phyloP scores from a whole-genome alignment of 23 tunicate genomes.

The Halocynthia aurantium region DNA sequence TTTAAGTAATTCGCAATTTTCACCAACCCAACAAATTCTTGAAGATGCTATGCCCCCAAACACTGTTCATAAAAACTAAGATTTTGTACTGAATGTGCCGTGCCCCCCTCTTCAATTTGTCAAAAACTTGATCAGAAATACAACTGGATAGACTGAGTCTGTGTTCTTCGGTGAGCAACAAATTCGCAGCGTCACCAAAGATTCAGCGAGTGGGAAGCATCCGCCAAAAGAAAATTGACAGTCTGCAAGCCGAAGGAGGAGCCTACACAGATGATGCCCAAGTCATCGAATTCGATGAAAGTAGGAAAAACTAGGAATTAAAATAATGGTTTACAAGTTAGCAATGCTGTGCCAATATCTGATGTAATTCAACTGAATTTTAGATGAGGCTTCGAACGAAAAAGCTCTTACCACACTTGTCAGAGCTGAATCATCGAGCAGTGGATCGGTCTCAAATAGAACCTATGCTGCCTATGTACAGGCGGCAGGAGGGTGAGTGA shows the following conservation, averaged over 20 bases:
- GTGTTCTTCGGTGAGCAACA: conserved; percentile 15
- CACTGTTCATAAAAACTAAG: too few species aligned
- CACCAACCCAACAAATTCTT: too few species aligned
- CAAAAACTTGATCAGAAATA: background rate
- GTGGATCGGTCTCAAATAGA: conserved; percentile 31
- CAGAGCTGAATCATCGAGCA: conserved; percentile 24
- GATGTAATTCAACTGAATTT: background rate
- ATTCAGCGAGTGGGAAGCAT: conserved; percentile 29
- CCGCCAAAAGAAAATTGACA: conserved; percentile 26
- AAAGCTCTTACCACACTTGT: conserved; percentile 27
- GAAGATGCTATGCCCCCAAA: too few species aligned
- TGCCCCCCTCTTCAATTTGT: too few species aligned
- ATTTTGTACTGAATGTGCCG: too few species aligned
- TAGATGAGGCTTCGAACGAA: conserved; percentile 7
- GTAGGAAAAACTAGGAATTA: background rate
- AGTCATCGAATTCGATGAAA: conserved; percentile 18
- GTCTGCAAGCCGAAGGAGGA: conserved; percentile 55
- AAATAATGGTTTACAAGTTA: background rate
- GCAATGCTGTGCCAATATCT: background rate
- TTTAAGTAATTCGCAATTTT: too few species aligned
- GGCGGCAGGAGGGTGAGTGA: conserved; percentile 79
- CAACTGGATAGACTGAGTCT: conserved; percentile 24
- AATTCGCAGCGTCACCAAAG: conserved; percentile 16
- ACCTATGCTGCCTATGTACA: conserved; percentile 69
- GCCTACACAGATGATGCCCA: conserved; percentile 4